phyloP scores from a whole-genome alignment of 2,113 vertebrate species.

The Brachypteracias leptosomus region DNA sequence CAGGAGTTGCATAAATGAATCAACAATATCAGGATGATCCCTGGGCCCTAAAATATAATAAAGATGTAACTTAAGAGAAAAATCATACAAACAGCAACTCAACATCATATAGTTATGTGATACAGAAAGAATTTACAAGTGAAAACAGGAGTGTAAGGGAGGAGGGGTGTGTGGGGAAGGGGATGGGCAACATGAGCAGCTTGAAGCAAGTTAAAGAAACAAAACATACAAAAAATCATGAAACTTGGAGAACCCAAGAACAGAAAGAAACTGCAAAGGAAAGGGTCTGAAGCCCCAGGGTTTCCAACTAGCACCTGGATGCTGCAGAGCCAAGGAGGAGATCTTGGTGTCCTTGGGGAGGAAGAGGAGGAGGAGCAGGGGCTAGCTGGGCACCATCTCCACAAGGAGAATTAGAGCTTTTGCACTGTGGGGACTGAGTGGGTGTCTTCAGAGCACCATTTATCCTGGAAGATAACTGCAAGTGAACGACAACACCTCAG shows the following conservation, averaged over 20 bases:
- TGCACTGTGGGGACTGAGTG: constrained; percentile 47
- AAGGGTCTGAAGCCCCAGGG: constrained; percentile 73
- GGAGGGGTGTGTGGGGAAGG: constrained; percentile 68
- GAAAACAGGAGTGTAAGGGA: constrained; percentile 87
- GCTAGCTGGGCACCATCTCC: constrained; percentile 64
- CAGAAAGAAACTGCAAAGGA: constrained; percentile 90
- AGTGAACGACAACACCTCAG: constrained; percentile 59
- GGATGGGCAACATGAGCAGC: constrained; percentile 89
- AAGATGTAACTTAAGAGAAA: constrained; percentile 99
- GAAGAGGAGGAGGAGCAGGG: constrained; percentile 40
- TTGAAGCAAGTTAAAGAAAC: constrained; percentile 94
- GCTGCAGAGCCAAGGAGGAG: constrained; percentile 59
- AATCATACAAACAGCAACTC: constrained; percentile 99
- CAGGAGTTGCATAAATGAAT: constrained; percentile 99
- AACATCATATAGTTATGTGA: constrained; percentile 99
- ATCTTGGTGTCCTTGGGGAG: constrained; percentile 47
- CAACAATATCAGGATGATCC: constrained; percentile 99
- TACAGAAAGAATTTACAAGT: constrained; percentile 87
- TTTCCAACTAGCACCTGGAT: constrained; percentile 59
- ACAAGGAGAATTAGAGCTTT: constrained; percentile 59
- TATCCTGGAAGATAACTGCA: constrained; percentile 61
- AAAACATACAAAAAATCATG: constrained; percentile 92
- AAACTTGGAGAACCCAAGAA: constrained; percentile 93
- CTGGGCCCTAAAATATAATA: constrained; percentile 99
- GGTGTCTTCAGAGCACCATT: constrained; percentile 50